phyloP scores from a whole-genome alignment of 2,888 invertebrate species.

The Lasioglossum calceatum region DNA sequence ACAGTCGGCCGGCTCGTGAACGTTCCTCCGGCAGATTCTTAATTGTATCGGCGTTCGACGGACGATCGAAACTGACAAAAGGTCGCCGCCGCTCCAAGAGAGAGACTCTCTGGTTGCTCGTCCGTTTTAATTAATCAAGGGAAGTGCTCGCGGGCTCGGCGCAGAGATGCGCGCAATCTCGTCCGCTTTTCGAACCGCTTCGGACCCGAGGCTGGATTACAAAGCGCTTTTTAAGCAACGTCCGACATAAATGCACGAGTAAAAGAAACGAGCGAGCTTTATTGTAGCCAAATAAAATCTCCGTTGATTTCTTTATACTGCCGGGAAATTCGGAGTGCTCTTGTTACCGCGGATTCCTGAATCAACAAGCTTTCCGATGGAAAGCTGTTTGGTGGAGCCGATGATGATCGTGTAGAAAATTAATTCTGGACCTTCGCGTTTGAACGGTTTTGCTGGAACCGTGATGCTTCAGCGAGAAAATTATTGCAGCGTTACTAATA shows the following conservation, averaged over 20 bases:
- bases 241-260: not conserved
- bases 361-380: not conserved
- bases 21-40: not conserved
- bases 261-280: not conserved
- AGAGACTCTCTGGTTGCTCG: constrained; percentile 17
- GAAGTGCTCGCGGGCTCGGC: constrained; percentile 3
- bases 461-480: too few relatives aligned
- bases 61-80: constrained; percentile 12
- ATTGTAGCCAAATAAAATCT: not conserved
- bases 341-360: not conserved
- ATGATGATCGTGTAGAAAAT: not conserved
- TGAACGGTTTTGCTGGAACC: too few relatives aligned
- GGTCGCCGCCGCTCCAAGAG: not conserved
- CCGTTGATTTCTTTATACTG: not conserved
- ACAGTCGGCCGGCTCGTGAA: not conserved
- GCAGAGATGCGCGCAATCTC: constrained; percentile 26
- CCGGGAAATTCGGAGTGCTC: not conserved
- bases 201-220: constrained; percentile 23
- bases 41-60: not conserved
- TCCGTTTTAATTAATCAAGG: constrained; percentile 52
- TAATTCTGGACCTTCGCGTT: not conserved
- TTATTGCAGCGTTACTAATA: too few relatives aligned
- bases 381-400: not conserved
- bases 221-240: constrained; percentile 26
- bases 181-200: constrained; percentile 16